phyloP scores from a whole-genome alignment of 2,888 invertebrate genomes.

The Drosophila prolongata region DNA sequence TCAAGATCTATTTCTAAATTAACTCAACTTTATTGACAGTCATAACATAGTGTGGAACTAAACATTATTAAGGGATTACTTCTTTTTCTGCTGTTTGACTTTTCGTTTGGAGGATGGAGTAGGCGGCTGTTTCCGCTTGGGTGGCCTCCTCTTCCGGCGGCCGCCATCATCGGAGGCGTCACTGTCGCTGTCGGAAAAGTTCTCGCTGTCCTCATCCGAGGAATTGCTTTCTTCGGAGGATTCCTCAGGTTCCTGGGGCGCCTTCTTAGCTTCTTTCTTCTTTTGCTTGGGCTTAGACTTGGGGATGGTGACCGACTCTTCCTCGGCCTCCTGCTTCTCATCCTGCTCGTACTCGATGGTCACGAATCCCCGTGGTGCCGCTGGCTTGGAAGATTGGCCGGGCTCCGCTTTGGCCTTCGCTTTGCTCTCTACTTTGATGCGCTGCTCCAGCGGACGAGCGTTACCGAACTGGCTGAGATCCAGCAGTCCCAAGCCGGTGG shows the following conservation, averaged over 20 bases:
- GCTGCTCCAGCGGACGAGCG: not conserved
- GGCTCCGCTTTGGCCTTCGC: not conserved
- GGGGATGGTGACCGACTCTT: constrained; percentile 10
- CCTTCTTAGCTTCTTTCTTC: constrained; percentile 8
- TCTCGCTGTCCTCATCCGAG: constrained; percentile 16
- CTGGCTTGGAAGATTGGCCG: not conserved
- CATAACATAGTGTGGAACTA: not conserved
- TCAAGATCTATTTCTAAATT: not conserved
- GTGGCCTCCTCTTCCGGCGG: not conserved
- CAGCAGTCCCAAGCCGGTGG: constrained; percentile 89
- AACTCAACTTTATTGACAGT: constrained; percentile 19
- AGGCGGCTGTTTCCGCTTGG: constrained; percentile 19
- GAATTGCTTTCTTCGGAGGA: constrained; percentile 16
- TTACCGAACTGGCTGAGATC: constrained; percentile 82
- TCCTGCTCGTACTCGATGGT: constrained; percentile 78
- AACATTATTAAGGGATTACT: not conserved
- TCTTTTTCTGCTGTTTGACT: constrained; percentile 17
- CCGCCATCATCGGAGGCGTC: constrained; percentile 26
- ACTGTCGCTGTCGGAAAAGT: constrained; percentile 24
- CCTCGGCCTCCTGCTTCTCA: constrained; percentile 20
- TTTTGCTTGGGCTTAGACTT: constrained; percentile 3
- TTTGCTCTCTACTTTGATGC: constrained; percentile 3
- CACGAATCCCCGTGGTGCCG: constrained; percentile 67
- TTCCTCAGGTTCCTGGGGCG: not conserved
- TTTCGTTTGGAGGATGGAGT: constrained; percentile 4